Evolutionary conservation across 2,888 invertebrate genomes (phyloP), one percentile per base, ranked within the genome.

Genomic region (Idaea biselata): DNA sequence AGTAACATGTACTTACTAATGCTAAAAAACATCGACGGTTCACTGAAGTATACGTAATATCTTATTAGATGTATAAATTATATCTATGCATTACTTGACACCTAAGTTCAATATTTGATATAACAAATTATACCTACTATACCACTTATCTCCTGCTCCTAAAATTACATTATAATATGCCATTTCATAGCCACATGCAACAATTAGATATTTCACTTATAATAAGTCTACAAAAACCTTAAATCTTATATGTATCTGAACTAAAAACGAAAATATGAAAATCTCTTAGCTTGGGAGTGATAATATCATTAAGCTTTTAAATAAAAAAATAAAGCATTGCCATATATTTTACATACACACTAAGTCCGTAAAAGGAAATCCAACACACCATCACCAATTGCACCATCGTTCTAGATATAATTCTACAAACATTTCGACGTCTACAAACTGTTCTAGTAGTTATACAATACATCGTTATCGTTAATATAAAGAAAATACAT

Each of bases 21-120:
- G 74, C 66, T 87, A 89, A 88, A 25, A 73, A 68, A 85, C 81
- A 82, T 86, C 81, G 91, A 92, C 91, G 91, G 90, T 83, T 90
- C 83, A 67, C 90, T 90, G 90, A 90, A 73, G 65, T 68, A 64
- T 66, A 44, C 44, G 14, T 8, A 14, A 44, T 44, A 44, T 44
- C 44, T 8, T 44, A 44, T 7, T 44, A 44, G 11, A 44, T 44
- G 8, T 44, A 8, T 11, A 11, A 25, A 5, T 25, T 25, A 44
- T 44, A 44, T 7, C 14, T 44, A 44, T 8, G 3, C 2, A 44
- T 44, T 44, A 44, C 44, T 11, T 44, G 44, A 44, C 14, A 44
- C 44, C 14, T 1, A 44, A 44, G 44, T 44, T 44, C 0, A 44
- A 11, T 44, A 44, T 44, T 44, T 11, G 44, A 44, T 44, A 14